These are phyloP conservation scores for Danaus chrysippus DNA, from an alignment of 2,888 invertebrate genomes.

Conservation along the genomic window DNA sequence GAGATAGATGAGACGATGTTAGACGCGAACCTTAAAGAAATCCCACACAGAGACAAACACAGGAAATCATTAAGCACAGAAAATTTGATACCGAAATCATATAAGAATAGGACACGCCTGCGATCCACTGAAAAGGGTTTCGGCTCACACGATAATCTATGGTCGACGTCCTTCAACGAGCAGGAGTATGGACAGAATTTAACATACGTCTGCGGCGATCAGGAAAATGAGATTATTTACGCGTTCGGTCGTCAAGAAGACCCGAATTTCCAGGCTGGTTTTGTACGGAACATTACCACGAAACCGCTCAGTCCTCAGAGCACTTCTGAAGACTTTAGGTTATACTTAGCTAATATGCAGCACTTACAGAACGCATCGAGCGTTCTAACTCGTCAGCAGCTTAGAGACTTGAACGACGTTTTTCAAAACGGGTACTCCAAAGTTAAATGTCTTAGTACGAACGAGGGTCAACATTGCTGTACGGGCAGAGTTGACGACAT, in stretches of 20 bases:
- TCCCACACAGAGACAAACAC: constrained; percentile 62
- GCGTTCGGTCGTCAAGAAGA: constrained; percentile 69
- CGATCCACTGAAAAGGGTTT: constrained; percentile 56
- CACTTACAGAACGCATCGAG: constrained; percentile 85
- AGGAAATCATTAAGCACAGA: constrained; percentile 81
- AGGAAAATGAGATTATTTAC: constrained; percentile 73
- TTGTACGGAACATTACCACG: constrained; percentile 79
- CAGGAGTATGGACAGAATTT: constrained; percentile 61
- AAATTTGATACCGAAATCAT: constrained; percentile 76
- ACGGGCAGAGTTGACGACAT: constrained; percentile 53
- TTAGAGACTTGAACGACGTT: constrained; percentile 78
- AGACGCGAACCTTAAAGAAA: constrained; percentile 57
- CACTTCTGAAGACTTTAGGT: constrained; percentile 84
- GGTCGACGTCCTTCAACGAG: constrained; percentile 68
- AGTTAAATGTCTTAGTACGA: constrained; percentile 55
- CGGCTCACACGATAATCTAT: constrained; percentile 75
- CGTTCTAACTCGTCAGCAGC: constrained; percentile 78
- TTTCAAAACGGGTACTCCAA: constrained; percentile 78
- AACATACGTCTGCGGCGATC: constrained; percentile 70
- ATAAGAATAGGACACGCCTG: constrained; percentile 61
- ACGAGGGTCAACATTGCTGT: constrained; percentile 60
- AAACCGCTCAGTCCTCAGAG: constrained; percentile 83
- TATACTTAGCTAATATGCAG: constrained; percentile 85
- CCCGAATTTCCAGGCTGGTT: constrained; percentile 52
- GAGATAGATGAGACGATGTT: constrained; percentile 67